phyloP scores from a whole-genome alignment of 2,888 invertebrate species.

The Acanthoscelides obtectus region DNA sequence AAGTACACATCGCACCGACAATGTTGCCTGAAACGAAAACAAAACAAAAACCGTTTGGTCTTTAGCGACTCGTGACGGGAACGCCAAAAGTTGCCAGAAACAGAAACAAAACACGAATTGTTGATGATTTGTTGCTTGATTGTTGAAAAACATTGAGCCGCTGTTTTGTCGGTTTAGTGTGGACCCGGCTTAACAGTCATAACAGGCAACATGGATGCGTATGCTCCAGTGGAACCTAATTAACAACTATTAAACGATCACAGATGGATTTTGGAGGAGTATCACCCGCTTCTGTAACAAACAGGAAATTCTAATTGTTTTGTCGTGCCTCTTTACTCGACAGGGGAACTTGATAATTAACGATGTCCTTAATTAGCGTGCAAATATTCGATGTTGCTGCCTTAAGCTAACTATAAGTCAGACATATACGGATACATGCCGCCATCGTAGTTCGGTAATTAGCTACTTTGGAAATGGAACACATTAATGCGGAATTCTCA shows the following conservation, averaged over 20 bases:
- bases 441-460: not conserved
- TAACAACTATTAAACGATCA: not conserved
- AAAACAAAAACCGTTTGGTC: too few species aligned
- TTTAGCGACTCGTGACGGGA: too few species aligned
- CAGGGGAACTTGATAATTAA: not conserved
- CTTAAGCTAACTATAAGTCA: not conserved
- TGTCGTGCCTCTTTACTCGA: not conserved
- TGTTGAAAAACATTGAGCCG: too few species aligned
- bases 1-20: too few species aligned
- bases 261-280: not conserved
- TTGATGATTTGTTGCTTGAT: too few species aligned
- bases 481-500: not conserved
- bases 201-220: not conserved
- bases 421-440: not conserved
- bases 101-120: too few species aligned
- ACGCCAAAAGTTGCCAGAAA: too few species aligned
- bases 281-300: not conserved
- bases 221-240: not conserved
- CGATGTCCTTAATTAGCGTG: not conserved
- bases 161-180: too few species aligned
- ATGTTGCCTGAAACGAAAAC: too few species aligned
- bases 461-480: not conserved
- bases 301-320: not conserved
- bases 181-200: too few species aligned
- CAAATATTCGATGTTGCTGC: not conserved